Evolutionary conservation across 2,113 vertebrate species (phyloP), one percentile per base, ranked within the genome.

Genomic region (Brachypteracias leptosomus): DNA sequence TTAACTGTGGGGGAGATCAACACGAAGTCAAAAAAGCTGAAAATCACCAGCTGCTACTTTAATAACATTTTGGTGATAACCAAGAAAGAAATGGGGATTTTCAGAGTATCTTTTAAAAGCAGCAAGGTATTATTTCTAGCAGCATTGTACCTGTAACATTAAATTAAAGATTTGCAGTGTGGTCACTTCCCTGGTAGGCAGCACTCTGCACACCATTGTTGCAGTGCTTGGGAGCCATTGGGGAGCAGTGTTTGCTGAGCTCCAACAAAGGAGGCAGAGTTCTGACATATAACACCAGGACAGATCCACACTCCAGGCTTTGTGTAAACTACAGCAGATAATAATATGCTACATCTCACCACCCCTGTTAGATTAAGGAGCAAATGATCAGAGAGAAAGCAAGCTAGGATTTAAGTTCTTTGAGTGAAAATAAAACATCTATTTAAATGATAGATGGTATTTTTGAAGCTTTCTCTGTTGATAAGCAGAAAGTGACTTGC

Each of bases 161-260:
- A 46, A 25, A 22, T 40, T 7, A 33, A 58, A 6, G 2, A 13
- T 21, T 10, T 42, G 55, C 79, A 58, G 59, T 15, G 6, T 0
- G 10, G 5, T 5, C 7, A 36, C 16, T n/a, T 52, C 11, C 7
- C 0, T 20, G 42, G 47, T 19, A 21, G 46, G 38, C 6, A 1
- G 14, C 36, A 75, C 40, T 57, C 31, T 28, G 83, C 40, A 7
- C 4, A 29, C 74, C 1, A 0, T 12, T 18, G 21, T 5, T 67
- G 54, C 47, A 24, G 17, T 36, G 42, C 70, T 42, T 55, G 42
- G 47, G 66, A 58, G 49, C 11, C 11, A 51, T 13, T 47, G 44
- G 8, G 40, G 54, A 88, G 28, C 47, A 17, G 25, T 10, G 22
- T 54, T 59, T 58, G 40, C 70, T 55, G 33, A 88, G 77, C 59